Percentiles rank a stretch among this genome's conserved stretches.
Evolutionary conservation across 1,140 invertebrate species (phyloP).

Genomic region (Drosophila takahashii): DNA sequence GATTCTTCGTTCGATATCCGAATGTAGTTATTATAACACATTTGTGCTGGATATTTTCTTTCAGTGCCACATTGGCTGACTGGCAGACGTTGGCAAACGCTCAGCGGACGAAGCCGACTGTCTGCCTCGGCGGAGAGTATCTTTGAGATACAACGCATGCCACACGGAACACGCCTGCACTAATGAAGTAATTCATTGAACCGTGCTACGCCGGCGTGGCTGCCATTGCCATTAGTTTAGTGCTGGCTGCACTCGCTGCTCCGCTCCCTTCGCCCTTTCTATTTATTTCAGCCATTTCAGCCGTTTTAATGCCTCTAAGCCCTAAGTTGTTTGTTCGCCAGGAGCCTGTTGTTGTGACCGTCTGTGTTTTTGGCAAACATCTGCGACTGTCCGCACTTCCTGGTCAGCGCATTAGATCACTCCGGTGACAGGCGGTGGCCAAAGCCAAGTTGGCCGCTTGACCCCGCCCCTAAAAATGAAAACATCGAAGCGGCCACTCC

Average conservation of each 20-base stretch:
- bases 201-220: slow-evolving; percentile 68
- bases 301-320: slow-evolving; percentile 27
- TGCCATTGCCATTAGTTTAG: slow-evolving; percentile 71
- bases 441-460: slow-evolving; percentile 32
- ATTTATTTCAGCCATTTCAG: slow-evolving; percentile 12
- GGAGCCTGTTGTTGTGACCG: slow-evolving; percentile 1
- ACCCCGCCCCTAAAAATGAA: slow-evolving; percentile 66
- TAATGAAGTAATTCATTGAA: slow-evolving; percentile 84
- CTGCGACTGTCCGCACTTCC: slow-evolving; percentile 54
- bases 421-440: slow-evolving; percentile 40
- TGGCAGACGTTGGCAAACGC: slow-evolving; percentile 32
- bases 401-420: slow-evolving; percentile 74
- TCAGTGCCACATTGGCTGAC: slow-evolving; percentile 13
- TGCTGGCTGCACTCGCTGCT: slow-evolving; percentile 44
- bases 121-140: slow-evolving; percentile 45
- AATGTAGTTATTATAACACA: too few relatives aligned
- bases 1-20: too few relatives aligned
- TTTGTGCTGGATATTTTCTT: neutral
- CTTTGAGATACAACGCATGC: slow-evolving; percentile 72
- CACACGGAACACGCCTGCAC: slow-evolving; percentile 74
- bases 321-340: slow-evolving; percentile 11
- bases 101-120: slow-evolving; percentile 23
- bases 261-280: slow-evolving; percentile 10
- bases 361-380: slow-evolving; percentile 53
- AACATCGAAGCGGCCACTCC: slow-evolving; percentile 39